Base-by-base conservation (phyloP, 2,113 vertebrate genomes). In the Pachycephala philippinensis region DNA sequence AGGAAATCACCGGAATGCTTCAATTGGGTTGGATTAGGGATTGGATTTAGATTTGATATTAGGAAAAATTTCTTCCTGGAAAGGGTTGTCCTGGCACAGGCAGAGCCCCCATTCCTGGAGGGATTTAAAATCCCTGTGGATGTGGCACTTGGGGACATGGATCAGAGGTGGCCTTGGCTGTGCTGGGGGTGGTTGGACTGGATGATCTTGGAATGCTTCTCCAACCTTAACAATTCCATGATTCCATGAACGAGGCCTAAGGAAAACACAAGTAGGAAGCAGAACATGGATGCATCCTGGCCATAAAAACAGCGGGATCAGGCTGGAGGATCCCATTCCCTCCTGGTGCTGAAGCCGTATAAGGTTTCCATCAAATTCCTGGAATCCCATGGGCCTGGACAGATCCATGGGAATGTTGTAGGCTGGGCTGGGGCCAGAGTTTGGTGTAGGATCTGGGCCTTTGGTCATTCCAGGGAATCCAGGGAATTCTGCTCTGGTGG, bases 131-230 rank as follows among this genome's bases (percentile, higher is more conserved):
- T 15, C 65, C 64, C 1, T 4, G 8, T 39, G 63, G 39, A 53
- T 53, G 47, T 69, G 72, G 33, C 74, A 28, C 39, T 1, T 37
- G 54, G 63, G 54, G 37, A 68, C 47, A 6, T 0, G 45, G 52
- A 3, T 30, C 37, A 8, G 1, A 3, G 28, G 30, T 59, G 71
- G 83, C 42, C 26, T 2, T 66, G 47, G 44, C 16, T 4, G 15
- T 28, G 59, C 6, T 31, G 50, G 21, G 45, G 14, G 9, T 2
- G 4, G 8, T 3, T n/a, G 28, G 13, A 30, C 16, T 56, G 4
- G 0, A 1, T 6, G 13, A 2, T 30, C 39, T 33, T 13, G 47
- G 47, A 39, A 7, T 4, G 2, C 8, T 61, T 61, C 33, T 45
- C 54, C 74, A 70, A 12, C 13, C 19, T 26, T 19, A 63, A 35